Percentiles rank a stretch among this genome's conserved stretches.
phyloP scores from a whole-genome alignment of 2,888 invertebrate genomes.

The Hemistola chrysoprasaria region DNA sequence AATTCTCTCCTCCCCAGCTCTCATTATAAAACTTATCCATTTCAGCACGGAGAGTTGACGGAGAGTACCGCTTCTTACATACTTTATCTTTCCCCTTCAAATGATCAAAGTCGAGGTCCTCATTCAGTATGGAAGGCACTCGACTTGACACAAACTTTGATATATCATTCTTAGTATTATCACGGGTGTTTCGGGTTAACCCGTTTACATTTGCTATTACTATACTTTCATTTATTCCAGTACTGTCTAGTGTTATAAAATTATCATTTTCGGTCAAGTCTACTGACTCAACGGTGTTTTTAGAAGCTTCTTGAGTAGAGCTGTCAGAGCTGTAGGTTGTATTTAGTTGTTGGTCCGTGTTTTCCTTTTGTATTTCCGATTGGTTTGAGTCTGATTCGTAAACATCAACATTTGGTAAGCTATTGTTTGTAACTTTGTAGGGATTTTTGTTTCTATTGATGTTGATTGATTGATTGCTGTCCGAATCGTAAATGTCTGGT shows the following conservation, averaged over 20 bases:
- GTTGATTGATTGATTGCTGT: slow-evolving; percentile 73
- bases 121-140: slow-evolving; percentile 67
- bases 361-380: slow-evolving; percentile 46
- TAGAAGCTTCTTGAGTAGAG: slow-evolving; percentile 21
- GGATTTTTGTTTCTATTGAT: slow-evolving; percentile 44
- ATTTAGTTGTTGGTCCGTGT: slow-evolving; percentile 6
- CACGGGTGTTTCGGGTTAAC: slow-evolving; percentile 53
- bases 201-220: slow-evolving; percentile 71
- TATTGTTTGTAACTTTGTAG: slow-evolving; percentile 64
- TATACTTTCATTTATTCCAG: slow-evolving; percentile 58
- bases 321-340: slow-evolving; percentile 43
- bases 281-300: slow-evolving; percentile 38
- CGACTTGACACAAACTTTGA: slow-evolving; percentile 67
- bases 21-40: slow-evolving; percentile 85
- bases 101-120: slow-evolving; percentile 72
- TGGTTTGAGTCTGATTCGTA: slow-evolving; percentile 81
- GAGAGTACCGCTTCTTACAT: slow-evolving; percentile 60
- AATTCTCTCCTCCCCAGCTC: slow-evolving; percentile 85
- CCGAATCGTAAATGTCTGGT: slow-evolving; percentile 82
- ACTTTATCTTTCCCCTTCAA: slow-evolving; percentile 63
- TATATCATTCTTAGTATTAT: slow-evolving; percentile 36
- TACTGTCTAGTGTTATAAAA: slow-evolving; percentile 33
- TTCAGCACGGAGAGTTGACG: slow-evolving; percentile 68
- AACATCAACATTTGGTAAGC: slow-evolving; percentile 71
- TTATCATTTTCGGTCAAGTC: slow-evolving; percentile 55